A percentile compares a stretch with the other conserved stretches of the same genome.
Conservation (phyloP, 1,140 invertebrate species). For the Bombus balteatus region DNA sequence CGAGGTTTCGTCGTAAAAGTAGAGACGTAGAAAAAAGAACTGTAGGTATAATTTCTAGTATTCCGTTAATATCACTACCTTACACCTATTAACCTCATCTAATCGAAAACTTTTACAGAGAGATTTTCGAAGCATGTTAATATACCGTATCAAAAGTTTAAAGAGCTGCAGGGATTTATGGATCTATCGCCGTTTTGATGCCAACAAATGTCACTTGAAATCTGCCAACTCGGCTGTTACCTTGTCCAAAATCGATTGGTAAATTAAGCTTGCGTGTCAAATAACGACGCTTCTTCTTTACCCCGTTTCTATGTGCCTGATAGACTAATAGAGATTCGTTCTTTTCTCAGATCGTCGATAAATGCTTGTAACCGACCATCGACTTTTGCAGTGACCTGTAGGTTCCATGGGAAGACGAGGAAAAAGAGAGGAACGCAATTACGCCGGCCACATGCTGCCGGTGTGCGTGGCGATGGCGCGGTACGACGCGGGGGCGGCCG, state of each 20-base stretch:
- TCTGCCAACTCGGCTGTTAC: neutral
- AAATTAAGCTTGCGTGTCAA: rapidly evolving
- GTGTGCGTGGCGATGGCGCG: slow-evolving; percentile 20
- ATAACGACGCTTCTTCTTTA: neutral
- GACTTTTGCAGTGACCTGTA: slow-evolving; percentile 49
- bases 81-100: neutral
- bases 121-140: neutral
- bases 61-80: neutral
- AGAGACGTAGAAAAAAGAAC: too few relatives aligned
- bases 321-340: neutral
- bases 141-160: neutral
- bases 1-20: neutral
- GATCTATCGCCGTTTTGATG: neutral
- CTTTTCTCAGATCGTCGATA: neutral
- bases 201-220: rapidly evolving
- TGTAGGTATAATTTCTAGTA: neutral
- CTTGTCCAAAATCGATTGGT: neutral
- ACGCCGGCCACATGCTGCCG: slow-evolving; percentile 62
- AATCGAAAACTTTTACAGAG: neutral
- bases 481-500: slow-evolving; percentile 30
- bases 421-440: slow-evolving; percentile 68
- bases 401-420: slow-evolving; percentile 13
- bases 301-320: rapidly evolving
- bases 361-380: neutral
- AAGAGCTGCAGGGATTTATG: neutral